Percentiles rank a stretch among this genome's conserved stretches.
These are phyloP conservation scores for Poecilia picta DNA, from an alignment of 2,797 vertebrate species.

Conservation along the genomic window DNA sequence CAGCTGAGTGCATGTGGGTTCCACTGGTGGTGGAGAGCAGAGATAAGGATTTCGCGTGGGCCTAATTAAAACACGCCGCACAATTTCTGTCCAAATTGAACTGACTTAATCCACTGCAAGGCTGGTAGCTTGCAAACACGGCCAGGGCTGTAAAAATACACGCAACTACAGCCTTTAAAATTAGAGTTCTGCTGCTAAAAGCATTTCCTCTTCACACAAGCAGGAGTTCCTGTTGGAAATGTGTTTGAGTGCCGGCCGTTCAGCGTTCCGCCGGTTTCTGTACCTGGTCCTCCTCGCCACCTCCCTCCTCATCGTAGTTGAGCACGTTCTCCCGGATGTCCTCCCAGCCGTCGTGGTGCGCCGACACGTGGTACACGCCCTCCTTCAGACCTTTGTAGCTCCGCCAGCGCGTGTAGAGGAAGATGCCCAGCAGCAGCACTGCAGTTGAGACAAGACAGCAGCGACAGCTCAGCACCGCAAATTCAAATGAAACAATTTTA, in stretches of 20 bases:
- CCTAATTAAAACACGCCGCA: conserved; percentile 58
- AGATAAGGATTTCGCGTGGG: conserved; percentile 65
- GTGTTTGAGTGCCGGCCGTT: not conserved
- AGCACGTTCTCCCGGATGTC: conserved; percentile 91
- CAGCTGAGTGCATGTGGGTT: conserved; percentile 54
- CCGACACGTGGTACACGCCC: conserved; percentile 82
- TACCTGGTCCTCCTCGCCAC: conserved; percentile 91
- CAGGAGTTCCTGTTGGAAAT: not conserved
- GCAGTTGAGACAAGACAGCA: conserved; percentile 23
- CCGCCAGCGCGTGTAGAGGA: conserved; percentile 85
- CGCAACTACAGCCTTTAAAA: not conserved
- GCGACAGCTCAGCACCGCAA: conserved; percentile 22
- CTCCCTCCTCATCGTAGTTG: conserved; percentile 91
- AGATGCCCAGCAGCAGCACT: conserved; percentile 85
- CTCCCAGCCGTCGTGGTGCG: conserved; percentile 87
- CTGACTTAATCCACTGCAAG: conserved; percentile 29
- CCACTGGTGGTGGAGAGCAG: conserved; percentile 50
- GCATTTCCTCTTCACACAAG: not conserved
- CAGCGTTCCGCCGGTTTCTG: not conserved
- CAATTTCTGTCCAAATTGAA: conserved; percentile 37
- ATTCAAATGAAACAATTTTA: conserved; percentile 27
- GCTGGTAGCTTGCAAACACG: not conserved
- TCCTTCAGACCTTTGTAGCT: conserved; percentile 82
- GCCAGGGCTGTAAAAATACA: conserved; percentile 22
- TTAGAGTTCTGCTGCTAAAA: conserved; percentile 3